phyloP scores from a whole-genome alignment of 1,140 invertebrate species.

The Temnothorax curvispinosus region DNA sequence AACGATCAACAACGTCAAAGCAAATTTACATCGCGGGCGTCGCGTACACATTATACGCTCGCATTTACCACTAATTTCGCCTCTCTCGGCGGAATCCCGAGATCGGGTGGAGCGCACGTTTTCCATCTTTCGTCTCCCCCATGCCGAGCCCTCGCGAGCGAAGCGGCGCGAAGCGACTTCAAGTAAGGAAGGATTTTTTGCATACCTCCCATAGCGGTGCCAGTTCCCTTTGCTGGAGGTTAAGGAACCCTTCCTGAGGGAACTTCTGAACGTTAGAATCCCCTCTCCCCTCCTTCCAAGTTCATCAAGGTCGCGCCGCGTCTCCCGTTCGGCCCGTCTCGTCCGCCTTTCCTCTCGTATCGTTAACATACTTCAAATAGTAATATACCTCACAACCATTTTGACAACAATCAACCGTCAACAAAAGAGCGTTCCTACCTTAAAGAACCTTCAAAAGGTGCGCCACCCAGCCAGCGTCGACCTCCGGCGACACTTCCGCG shows the following conservation, averaged over 20 bases:
- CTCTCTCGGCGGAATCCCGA: neutral
- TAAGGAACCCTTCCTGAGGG: neutral
- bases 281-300: neutral
- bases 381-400: conserved; percentile 85
- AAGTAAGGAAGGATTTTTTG: neutral
- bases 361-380: conserved; percentile 82
- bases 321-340: conserved; percentile 43
- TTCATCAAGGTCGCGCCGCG: conserved; percentile 21
- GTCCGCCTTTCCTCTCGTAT: conserved; percentile 53
- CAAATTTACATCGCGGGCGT: conserved; percentile 35
- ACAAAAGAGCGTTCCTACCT: conserved; percentile 81
- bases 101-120: conserved; percentile 59
- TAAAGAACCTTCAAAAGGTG: conserved; percentile 82
- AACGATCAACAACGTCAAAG: conserved; percentile 51
- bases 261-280: neutral
- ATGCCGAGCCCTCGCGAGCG: conserved; percentile 6
- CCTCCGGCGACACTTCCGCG: conserved; percentile 48
- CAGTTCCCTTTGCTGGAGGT: neutral
- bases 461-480: conserved; percentile 72
- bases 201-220: neutral
- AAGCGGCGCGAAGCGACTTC: conserved; percentile 21
- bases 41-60: conserved; percentile 14
- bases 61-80: conserved; percentile 29
- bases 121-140: conserved; percentile 53
- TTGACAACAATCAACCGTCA: conserved; percentile 85